Evolutionary conservation across 1,140 invertebrate genomes (phyloP), one percentile per base, ranked within the genome.

Genomic region (Camponotus pennsylvanicus): DNA sequence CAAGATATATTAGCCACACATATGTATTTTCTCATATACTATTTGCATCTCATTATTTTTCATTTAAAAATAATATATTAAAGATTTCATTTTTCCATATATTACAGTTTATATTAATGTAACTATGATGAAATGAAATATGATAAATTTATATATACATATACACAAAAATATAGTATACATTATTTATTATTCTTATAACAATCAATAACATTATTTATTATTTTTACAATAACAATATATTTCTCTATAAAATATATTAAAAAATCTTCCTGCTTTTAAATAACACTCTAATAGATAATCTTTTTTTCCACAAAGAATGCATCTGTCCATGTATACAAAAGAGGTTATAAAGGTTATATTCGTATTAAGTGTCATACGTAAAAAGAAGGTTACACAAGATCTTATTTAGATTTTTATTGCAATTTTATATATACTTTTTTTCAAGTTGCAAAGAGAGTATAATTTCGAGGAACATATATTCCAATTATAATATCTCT

Each of bases 21-120:
- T 1, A 1, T 34, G 37, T 42, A 69, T 27, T 83, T 55, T 15
- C 11, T 49, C 45, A 49, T 49, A 49, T 49, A 32, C 6, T 63
- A 9, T 0, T 57, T 70, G 40, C 18, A 73, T 83, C 73, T 42
- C 13, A 40, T 40, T 45, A 21, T 73, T 42, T 73, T 61, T 69
- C 11, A 5, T 49, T 18, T 67, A 34, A 82, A 73, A 59, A 2
- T 71, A 70, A 57, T 71, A 37, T 80, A 80, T 70, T n/a, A 18
- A 49, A 15, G 1, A 52, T 57, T n/a, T 71, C 4, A 69, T 45
- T 71, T 11, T 73, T n/a, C 70, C 9, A 7, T 55, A 40, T 40
- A 27, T 40, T 15, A 13, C 3, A 2, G 3, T 3, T 49, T 21
- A 18, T 37, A 32, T 37, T 34, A 57, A 73, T 21, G 15, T 82